phyloP scores from a whole-genome alignment of 2,113 vertebrate genomes.

The Oreochromis spilurus region DNA sequence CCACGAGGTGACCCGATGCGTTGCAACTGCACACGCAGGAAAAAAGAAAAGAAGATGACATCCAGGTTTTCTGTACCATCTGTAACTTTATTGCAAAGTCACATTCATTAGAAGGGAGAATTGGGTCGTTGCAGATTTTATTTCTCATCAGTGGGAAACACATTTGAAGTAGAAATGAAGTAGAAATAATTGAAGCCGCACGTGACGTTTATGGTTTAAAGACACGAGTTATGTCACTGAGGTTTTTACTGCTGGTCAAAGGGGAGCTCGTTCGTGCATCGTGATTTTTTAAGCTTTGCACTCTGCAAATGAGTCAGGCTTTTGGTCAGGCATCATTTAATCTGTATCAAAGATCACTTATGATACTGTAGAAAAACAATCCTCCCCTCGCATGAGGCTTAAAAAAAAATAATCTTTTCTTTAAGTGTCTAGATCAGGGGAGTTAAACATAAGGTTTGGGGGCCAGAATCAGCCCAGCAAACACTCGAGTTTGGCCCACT shows the following conservation, averaged over 20 bases:
- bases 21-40: not conserved
- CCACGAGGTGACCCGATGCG: conserved; percentile 50
- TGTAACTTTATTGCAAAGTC: not conserved
- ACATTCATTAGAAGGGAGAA: not conserved
- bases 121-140: not conserved
- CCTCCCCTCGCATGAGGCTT: not conserved
- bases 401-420: not conserved
- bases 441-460: not conserved
- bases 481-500: not conserved
- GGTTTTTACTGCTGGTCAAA: not conserved
- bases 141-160: not conserved
- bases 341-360: not conserved
- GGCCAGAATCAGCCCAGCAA: not conserved
- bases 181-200: not conserved
- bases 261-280: not conserved
- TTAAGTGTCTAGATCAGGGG: not conserved
- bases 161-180: not conserved
- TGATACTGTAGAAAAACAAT: not conserved
- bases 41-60: not conserved
- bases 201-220: not conserved
- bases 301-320: not conserved
- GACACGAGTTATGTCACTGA: not conserved
- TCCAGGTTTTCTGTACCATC: not conserved
- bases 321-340: not conserved
- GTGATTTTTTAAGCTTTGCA: not conserved